These are phyloP conservation scores for Limonius californicus DNA, from an alignment of 1,140 invertebrate species.

Conservation along the genomic window DNA sequence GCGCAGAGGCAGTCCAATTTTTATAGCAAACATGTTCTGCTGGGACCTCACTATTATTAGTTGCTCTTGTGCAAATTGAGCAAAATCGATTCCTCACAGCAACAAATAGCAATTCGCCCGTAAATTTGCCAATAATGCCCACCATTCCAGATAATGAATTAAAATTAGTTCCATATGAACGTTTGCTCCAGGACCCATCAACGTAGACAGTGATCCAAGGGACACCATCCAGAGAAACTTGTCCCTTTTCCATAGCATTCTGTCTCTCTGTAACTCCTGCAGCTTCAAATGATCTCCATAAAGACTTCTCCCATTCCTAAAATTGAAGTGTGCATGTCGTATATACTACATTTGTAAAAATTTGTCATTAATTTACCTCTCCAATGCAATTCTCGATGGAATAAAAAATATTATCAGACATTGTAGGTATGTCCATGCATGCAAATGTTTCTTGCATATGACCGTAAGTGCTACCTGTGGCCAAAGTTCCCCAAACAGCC, in stretches of 20 bases:
- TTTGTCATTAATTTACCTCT: no score
- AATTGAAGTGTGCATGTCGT: no score
- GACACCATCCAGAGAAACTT: background rate
- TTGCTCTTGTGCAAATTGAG: conserved; percentile 2
- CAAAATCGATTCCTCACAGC: conserved; percentile 35
- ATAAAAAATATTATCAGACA: no score
- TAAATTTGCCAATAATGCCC: background rate
- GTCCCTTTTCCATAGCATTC: background rate
- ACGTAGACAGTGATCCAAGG: conserved; percentile 9
- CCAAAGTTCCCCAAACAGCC: no score
- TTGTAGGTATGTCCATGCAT: no score
- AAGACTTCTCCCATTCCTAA: no score
- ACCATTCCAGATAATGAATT: background rate
- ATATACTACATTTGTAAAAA: no score
- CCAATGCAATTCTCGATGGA: no score
- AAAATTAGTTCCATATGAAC: conserved; percentile 7
- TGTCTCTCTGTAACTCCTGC: no score
- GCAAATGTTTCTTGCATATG: no score
- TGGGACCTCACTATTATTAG: background rate
- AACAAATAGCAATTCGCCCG: conserved; percentile 5
- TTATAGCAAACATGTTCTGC: conserved; percentile 37
- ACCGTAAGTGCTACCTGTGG: no score
- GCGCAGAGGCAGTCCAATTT: conserved; percentile 42
- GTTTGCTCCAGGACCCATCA: conserved; percentile 13
- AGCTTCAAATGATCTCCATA: no score